Percentiles rank a stretch among this genome's conserved stretches.
These are phyloP conservation scores for Lepisosteus osseus DNA, from an alignment of 2,113 vertebrate species.

Conservation along the genomic window DNA sequence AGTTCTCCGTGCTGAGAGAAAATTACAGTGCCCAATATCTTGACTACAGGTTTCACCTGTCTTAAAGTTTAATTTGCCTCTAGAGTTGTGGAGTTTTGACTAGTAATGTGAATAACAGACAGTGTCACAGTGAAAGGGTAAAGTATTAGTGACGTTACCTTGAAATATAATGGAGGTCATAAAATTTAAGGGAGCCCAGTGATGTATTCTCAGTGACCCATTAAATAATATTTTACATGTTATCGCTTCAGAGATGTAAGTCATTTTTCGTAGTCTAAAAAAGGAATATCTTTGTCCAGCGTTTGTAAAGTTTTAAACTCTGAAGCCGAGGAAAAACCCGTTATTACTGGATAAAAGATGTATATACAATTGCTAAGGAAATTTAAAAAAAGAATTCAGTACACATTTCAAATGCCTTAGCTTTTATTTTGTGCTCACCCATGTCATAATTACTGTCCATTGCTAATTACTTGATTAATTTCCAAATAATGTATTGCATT, in stretches of 20 bases:
- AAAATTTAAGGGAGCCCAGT: conserved; percentile 52
- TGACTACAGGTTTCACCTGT: background rate
- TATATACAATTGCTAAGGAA: too few relatives aligned
- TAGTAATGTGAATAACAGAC: conserved; percentile 29
- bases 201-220: conserved; percentile 47
- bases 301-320: too few relatives aligned
- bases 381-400: too few relatives aligned
- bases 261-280: background rate
- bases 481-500: too few relatives aligned
- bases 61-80: conserved; percentile 27
- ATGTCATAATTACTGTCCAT: too few relatives aligned
- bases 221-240: conserved; percentile 38
- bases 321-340: too few relatives aligned
- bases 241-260: conserved; percentile 24
- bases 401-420: too few relatives aligned
- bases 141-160: conserved; percentile 42
- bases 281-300: too few relatives aligned
- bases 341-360: too few relatives aligned
- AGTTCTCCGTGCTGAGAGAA: background rate
- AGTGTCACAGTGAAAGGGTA: conserved; percentile 42
- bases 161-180: conserved; percentile 46
- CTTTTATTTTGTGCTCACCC: too few relatives aligned
- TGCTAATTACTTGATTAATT: too few relatives aligned
- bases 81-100: background rate
- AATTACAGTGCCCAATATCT: background rate